Evolutionary conservation across 23 tunicate genomes (phyloP), one percentile per base, ranked within the genome.

Genomic region (Clavelina lepadiformis): DNA sequence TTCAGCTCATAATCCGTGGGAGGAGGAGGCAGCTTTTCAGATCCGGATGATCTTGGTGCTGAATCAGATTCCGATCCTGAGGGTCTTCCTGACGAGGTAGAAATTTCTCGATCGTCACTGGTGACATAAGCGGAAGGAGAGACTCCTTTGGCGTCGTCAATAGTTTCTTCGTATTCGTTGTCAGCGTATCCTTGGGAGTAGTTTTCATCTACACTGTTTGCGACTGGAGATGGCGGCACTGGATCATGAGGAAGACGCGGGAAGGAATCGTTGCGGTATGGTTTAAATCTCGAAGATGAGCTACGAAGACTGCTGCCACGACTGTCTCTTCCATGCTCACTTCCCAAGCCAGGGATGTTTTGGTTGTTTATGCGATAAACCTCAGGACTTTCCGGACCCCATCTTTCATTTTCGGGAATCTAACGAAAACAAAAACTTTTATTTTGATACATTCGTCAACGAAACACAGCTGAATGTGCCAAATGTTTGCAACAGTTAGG

Each of bases 241-340:
- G 59, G 59, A 13, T n/a, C 38, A 3, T 41, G 73, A 38, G 59
- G 60, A 25, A 60, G 57, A 28, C 60, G 61, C 3, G 59, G 73
- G 1, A 68, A 35, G 32, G 38, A 60, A 1, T 51, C 61, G 60
- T 46, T 50, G 3, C 73, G 32, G 15, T 59, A 47, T 20, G 65
- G 66, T 51, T 56, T 65, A 55, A 54, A 38, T 6, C 72, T 38
- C 28, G 73, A 76, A 27, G 82, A 56, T 2, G 55, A 29, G 62
- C 82, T 76, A 15, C 66, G 72, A 3, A 76, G 31, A 52, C 82
- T 76, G 66, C 82, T 76, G 66, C 30, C 56, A 8, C 66, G 45
- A 46, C 82, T 76, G 30, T 76, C 66, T 27, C 30, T 11, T 44
- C n/a, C n/a, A n/a, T n/a, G n/a, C n/a, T n/a, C n/a, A n/a, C n/a